phyloP scores from a whole-genome alignment of 2,888 invertebrate species.

The Xiphydria camelus region DNA sequence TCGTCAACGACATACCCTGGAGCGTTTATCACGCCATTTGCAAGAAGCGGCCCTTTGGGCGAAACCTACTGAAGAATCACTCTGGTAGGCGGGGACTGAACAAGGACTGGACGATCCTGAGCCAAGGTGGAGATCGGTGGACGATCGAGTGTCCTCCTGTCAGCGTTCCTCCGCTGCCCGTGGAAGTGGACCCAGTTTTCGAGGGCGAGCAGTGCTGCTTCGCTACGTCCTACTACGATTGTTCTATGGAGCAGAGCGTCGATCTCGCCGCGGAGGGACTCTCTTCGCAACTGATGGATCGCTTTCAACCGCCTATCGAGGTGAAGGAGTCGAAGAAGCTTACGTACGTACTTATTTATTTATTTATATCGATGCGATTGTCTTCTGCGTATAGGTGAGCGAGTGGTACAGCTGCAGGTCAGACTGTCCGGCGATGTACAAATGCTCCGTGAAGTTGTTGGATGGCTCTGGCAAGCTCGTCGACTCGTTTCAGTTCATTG shows the following conservation, averaged over 20 bases:
- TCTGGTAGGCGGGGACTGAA: slow-evolving; percentile 55
- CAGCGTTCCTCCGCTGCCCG: slow-evolving; percentile 57
- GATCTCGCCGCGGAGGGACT: slow-evolving; percentile 56
- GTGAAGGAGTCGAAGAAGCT: no score
- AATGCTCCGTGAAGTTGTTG: slow-evolving; percentile 30
- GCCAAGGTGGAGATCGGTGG: slow-evolving; percentile 58
- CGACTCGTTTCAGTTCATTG: slow-evolving; percentile 28
- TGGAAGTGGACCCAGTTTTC: slow-evolving; percentile 52
- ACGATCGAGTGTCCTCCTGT: slow-evolving; percentile 58
- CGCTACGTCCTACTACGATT: slow-evolving; percentile 60
- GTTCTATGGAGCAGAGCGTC: slow-evolving; percentile 60
- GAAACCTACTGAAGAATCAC: slow-evolving; percentile 61
- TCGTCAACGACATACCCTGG: slow-evolving; percentile 51
- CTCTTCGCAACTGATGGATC: slow-evolving; percentile 56
- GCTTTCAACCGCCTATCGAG: slow-evolving; percentile 60
- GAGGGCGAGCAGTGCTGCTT: slow-evolving; percentile 59
- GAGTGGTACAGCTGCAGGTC: slow-evolving; percentile 47
- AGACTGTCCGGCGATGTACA: slow-evolving; percentile 45
- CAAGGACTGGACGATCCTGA: slow-evolving; percentile 55
- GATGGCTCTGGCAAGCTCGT: slow-evolving; percentile 20
- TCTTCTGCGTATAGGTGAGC: slow-evolving; percentile 33
- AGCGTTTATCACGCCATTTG: slow-evolving; percentile 56
- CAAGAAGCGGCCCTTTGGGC: slow-evolving; percentile 54
- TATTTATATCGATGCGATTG: background rate
- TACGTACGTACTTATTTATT: background rate